phyloP scores from a whole-genome alignment of 2,113 vertebrate species.

The Sturnira hondurensis region DNA sequence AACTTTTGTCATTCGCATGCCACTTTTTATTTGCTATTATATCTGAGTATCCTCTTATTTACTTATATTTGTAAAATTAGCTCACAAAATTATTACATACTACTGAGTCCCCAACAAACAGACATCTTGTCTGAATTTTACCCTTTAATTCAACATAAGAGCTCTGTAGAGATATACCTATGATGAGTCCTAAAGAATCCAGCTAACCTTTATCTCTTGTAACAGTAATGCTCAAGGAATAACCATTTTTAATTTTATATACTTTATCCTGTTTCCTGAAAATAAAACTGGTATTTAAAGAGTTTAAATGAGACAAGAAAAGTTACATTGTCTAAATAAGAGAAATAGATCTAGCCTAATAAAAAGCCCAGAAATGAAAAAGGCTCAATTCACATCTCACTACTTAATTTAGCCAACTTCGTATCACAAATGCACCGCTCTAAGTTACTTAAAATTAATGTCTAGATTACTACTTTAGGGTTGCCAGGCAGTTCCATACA shows the following conservation, averaged over 20 bases:
- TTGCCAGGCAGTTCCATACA: neutral
- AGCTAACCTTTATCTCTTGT: neutral
- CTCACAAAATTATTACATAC: neutral
- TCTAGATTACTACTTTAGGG: neutral
- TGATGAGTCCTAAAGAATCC: neutral
- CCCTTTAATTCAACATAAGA: neutral
- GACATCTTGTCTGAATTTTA: neutral
- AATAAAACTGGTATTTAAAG: slow-evolving; percentile 19
- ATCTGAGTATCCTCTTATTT: neutral
- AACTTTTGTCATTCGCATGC: neutral
- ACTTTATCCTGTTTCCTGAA: neutral
- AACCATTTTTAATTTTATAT: neutral
- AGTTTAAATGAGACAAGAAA: slow-evolving; percentile 18
- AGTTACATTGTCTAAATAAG: neutral
- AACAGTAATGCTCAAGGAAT: neutral
- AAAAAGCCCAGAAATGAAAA: slow-evolving; percentile 16
- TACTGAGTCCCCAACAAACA: neutral
- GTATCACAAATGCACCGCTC: neutral
- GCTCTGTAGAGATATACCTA: neutral
- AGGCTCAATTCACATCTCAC: neutral
- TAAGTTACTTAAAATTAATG: neutral
- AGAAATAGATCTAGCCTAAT: neutral
- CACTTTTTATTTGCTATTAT: neutral
- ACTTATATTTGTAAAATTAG: slow-evolving; percentile 9
- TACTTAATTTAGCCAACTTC: slow-evolving; percentile 17